Evolutionary conservation across 2,888 invertebrate genomes (phyloP).

Genomic region (Platerodrilus igneus): DNA sequence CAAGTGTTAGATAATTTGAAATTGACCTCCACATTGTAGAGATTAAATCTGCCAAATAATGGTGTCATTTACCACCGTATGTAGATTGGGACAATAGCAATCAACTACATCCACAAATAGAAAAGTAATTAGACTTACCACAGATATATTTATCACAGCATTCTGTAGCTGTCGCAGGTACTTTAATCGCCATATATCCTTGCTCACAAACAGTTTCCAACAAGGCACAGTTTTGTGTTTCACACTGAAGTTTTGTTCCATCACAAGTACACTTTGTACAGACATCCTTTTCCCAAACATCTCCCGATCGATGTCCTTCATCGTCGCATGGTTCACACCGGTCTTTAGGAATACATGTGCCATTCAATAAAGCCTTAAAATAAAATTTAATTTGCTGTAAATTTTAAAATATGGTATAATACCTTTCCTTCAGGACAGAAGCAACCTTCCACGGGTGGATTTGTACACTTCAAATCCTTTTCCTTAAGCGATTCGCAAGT

Average conservation of each 20-base stretch:
- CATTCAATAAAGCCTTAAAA: conserved; percentile 60
- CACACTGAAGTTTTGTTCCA: conserved; percentile 59
- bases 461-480: conserved; percentile 32
- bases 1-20: too few species aligned
- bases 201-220: conserved; percentile 57
- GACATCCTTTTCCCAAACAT: conserved; percentile 64
- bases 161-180: conserved; percentile 53
- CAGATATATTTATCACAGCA: conserved; percentile 72
- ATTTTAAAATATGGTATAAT: too few species aligned
- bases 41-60: too few species aligned
- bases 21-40: too few species aligned
- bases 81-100: background rate
- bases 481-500: conserved; percentile 62
- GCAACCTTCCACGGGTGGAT: conserved; percentile 67
- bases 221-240: conserved; percentile 56
- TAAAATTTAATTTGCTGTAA: conserved; percentile 9
- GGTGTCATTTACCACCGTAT: too few species aligned
- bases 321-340: conserved; percentile 72
- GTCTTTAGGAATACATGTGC: conserved; percentile 64
- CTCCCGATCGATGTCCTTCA: conserved; percentile 63
- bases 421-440: conserved; percentile 76
- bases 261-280: conserved; percentile 72
- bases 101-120: background rate
- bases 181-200: conserved; percentile 53
- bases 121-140: too few species aligned